These are phyloP conservation scores for Diaperis boleti DNA, from an alignment of 2,888 invertebrate species.

Conservation along the genomic window DNA sequence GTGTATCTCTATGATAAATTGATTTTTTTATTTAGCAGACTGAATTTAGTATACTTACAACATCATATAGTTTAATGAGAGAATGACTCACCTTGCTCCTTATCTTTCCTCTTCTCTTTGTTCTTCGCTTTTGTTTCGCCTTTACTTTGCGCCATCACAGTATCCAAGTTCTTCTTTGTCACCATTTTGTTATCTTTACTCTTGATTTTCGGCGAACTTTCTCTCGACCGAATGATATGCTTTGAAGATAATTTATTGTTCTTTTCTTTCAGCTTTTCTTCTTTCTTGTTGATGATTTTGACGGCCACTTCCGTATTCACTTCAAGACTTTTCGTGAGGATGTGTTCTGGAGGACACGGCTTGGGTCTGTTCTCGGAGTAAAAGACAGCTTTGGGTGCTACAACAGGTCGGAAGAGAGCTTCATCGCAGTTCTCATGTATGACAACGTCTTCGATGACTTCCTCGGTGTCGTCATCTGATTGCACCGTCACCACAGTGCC, in stretches of 20 bases:
- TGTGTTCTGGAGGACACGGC: conserved; percentile 47
- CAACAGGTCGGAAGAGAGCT: conserved; percentile 76
- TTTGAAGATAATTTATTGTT: conserved; percentile 28
- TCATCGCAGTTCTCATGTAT: conserved; percentile 76
- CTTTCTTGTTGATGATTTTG: conserved; percentile 32
- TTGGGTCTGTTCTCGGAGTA: conserved; percentile 52
- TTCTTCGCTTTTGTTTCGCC: conserved; percentile 34
- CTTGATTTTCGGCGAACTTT: conserved; percentile 34
- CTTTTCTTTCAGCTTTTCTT: conserved; percentile 32
- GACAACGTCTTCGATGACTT: conserved; percentile 57
- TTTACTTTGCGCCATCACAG: conserved; percentile 18
- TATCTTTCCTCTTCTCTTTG: conserved; percentile 12
- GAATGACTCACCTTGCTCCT: conserved; percentile 11
- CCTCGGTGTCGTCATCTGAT: conserved; percentile 57
- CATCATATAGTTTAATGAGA: no score
- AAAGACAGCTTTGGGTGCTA: conserved; percentile 67
- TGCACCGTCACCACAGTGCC: conserved; percentile 76
- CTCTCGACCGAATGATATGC: conserved; percentile 34
- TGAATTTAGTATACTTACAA: no score
- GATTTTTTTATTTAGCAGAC: no score
- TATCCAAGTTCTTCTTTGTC: neutral
- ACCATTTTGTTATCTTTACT: conserved; percentile 29
- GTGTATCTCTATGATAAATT: no score
- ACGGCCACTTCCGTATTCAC: conserved; percentile 55
- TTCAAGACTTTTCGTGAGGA: conserved; percentile 55